Evolutionary conservation across 2,888 invertebrate genomes (phyloP).

Genomic region (Anarsia innoxiella): DNA sequence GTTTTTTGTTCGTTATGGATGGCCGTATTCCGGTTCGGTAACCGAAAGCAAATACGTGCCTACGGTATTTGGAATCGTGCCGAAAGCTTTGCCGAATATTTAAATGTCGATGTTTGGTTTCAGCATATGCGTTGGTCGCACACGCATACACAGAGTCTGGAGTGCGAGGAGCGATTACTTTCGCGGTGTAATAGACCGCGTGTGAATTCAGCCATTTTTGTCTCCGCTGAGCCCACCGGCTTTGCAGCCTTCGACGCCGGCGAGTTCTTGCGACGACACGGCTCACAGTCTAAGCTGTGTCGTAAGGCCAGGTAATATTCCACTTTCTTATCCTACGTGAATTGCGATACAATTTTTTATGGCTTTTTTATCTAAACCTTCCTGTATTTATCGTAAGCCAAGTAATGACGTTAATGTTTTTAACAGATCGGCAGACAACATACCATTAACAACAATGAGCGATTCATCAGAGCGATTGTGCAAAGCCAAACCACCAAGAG

Average conservation of each 20-base stretch:
- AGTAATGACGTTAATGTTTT: too few species aligned
- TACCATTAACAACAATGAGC: slow-evolving; percentile 61
- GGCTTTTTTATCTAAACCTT: background rate
- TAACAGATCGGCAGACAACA: slow-evolving; percentile 67
- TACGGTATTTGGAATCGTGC: too few species aligned
- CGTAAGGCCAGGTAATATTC: slow-evolving; percentile 80
- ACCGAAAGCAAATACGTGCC: too few species aligned
- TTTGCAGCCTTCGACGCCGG: slow-evolving; percentile 87
- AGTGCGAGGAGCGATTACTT: slow-evolving; percentile 76
- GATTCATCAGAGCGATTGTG: slow-evolving; percentile 71
- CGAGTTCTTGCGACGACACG: slow-evolving; percentile 86
- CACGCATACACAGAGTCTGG: slow-evolving; percentile 79
- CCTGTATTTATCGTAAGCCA: background rate
- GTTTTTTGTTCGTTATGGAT: background rate
- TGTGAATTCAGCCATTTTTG: slow-evolving; percentile 90
- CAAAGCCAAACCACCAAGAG: slow-evolving; percentile 51
- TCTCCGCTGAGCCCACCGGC: slow-evolving; percentile 82
- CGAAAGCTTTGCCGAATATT: too few species aligned
- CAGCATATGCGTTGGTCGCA: slow-evolving; percentile 84
- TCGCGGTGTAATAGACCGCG: slow-evolving; percentile 80
- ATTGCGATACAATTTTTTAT: too few species aligned
- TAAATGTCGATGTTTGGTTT: slow-evolving; percentile 16
- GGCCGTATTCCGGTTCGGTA: too few species aligned
- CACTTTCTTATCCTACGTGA: too few species aligned
- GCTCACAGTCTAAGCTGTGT: slow-evolving; percentile 85